Conservation (phyloP, 2,113 vertebrate genomes). For the Cephalopterus ornatus region DNA sequence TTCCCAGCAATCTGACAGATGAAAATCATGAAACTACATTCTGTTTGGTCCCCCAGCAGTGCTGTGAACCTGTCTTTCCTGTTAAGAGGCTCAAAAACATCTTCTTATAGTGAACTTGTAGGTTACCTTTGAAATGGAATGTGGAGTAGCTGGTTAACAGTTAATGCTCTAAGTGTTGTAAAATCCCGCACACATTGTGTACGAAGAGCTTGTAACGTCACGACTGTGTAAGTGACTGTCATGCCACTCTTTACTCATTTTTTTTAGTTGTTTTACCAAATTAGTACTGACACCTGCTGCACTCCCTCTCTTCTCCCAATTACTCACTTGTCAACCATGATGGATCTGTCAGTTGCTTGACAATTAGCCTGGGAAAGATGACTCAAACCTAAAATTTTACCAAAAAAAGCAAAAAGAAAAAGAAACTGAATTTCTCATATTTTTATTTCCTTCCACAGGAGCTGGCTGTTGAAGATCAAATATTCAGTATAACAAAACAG, state of each 20-base stretch:
- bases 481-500: neutral
- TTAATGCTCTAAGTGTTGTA: neutral
- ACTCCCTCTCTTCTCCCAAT: conserved; percentile 38
- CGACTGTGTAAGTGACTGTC: conserved; percentile 5
- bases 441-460: neutral
- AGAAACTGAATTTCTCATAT: neutral
- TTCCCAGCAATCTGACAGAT: neutral
- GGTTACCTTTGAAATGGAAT: neutral
- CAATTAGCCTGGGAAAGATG: conserved; percentile 72
- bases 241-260: neutral
- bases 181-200: conserved; percentile 8
- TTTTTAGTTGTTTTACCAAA: conserved; percentile 46
- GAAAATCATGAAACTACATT: neutral
- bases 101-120: neutral
- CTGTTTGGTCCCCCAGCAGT: neutral
- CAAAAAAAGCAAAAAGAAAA: conserved; percentile 44
- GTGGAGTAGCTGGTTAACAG: neutral
- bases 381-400: conserved; percentile 59
- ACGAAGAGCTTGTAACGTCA: conserved; percentile 14
- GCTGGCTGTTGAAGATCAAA: neutral
- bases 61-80: neutral
- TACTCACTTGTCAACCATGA: conserved; percentile 62
- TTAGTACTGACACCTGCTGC: conserved; percentile 47
- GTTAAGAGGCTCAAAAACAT: neutral
- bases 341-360: conserved; percentile 63